These are phyloP conservation scores for Halisarca cf. caerulea DNA, from an alignment of 37 sponge, comb jelly and placozoan species.

Conservation along the genomic window DNA sequence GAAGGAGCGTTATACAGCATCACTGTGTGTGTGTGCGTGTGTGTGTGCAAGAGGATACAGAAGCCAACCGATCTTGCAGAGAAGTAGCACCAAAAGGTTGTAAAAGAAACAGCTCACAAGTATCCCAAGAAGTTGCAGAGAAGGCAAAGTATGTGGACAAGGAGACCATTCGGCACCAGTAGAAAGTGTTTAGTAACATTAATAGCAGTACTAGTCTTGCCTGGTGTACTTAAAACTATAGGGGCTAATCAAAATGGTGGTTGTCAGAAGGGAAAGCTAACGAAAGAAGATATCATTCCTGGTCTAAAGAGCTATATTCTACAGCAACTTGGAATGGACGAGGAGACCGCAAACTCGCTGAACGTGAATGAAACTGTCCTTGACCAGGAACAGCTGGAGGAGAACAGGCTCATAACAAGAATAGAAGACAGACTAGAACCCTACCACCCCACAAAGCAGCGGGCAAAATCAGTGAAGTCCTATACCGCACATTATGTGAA, in stretches of 20 bases:
- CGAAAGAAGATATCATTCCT: constrained; percentile 1
- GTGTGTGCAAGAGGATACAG: no score
- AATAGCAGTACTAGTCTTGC: no score
- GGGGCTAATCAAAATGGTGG: background rate
- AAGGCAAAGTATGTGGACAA: no score
- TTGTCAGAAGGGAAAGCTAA: background rate
- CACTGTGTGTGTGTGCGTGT: no score
- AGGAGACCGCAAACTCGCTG: background rate
- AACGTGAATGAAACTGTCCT: background rate
- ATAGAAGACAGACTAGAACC: background rate
- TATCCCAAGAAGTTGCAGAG: no score
- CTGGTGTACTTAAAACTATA: no score
- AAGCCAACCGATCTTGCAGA: no score
- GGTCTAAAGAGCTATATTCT: background rate
- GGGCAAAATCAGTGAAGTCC: background rate
- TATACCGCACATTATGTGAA: background rate
- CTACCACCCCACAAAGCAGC: background rate
- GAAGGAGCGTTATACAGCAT: no score
- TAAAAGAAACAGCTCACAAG: no score
- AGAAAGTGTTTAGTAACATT: no score
- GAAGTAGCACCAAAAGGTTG: no score
- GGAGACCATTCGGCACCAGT: no score
- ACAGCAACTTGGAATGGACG: background rate
- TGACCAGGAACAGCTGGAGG: background rate
- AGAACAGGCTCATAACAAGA: background rate